Evolutionary conservation across 2,113 vertebrate species (phyloP).

Genomic region (Platycercus adscitus): DNA sequence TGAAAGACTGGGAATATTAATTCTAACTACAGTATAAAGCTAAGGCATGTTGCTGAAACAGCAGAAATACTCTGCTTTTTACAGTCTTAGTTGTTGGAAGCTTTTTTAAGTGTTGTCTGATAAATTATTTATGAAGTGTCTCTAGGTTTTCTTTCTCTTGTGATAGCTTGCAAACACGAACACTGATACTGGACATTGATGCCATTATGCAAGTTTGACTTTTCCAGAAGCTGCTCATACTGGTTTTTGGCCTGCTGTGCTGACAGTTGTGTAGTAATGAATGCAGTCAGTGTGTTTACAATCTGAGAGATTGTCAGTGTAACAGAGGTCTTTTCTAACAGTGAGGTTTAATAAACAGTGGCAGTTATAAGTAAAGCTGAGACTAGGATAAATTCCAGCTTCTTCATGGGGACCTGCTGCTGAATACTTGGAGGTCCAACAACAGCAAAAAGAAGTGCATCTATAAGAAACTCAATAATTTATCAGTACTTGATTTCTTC

Average conservation of each 20-base stretch:
- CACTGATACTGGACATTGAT: neutral
- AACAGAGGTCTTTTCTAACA: constrained; percentile 15
- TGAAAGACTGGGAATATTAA: neutral
- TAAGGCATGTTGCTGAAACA: neutral
- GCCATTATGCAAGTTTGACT: constrained; percentile 17
- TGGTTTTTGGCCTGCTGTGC: neutral
- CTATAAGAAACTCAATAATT: neutral
- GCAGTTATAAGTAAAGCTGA: neutral
- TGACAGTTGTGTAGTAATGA: neutral
- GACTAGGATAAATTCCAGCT: neutral
- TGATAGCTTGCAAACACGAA: neutral
- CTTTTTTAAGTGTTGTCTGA: constrained; percentile 1
- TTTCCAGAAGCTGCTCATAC: neutral
- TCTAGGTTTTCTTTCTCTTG: neutral
- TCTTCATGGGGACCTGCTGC: neutral
- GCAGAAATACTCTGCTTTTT: neutral
- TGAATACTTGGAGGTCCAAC: neutral
- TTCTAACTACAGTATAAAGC: neutral
- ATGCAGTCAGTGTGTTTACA: neutral
- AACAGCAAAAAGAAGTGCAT: neutral
- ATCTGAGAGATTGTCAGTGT: neutral
- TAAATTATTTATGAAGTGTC: constrained; percentile 27
- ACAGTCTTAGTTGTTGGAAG: neutral
- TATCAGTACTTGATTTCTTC: neutral
- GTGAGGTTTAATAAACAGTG: constrained; percentile 4